A percentile compares a stretch with the other conserved stretches of the same genome.
These are phyloP conservation scores for Chunga burmeisteri DNA, from an alignment of 2,113 vertebrate genomes.

Conservation along the genomic window DNA sequence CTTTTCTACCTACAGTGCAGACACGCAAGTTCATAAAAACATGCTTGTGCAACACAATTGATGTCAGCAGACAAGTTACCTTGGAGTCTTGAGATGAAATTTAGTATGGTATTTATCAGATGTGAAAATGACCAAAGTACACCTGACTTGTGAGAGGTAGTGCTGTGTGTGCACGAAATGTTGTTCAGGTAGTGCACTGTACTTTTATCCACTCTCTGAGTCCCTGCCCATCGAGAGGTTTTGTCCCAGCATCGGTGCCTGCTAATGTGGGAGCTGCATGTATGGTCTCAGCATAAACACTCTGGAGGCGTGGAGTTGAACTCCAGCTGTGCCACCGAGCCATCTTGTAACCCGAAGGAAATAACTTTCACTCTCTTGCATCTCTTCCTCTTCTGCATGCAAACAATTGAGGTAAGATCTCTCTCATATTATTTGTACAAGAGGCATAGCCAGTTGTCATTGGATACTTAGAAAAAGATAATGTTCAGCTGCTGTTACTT, in stretches of 20 bases:
- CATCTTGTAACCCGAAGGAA: background rate
- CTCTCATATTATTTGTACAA: background rate
- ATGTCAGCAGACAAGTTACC: background rate
- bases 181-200: background rate
- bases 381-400: background rate
- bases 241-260: background rate
- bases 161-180: background rate
- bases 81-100: background rate
- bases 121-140: background rate
- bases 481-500: background rate
- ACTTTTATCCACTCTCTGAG: background rate
- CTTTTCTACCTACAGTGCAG: background rate
- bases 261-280: accelerated
- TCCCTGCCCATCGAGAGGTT: background rate
- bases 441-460: background rate
- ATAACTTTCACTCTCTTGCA: background rate
- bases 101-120: background rate
- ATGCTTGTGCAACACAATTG: background rate
- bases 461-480: background rate
- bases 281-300: background rate
- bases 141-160: background rate
- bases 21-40: background rate
- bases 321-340: background rate
- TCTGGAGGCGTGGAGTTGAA: background rate
- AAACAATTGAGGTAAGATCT: background rate